Conservation (phyloP, 2,113 vertebrate species). For the Zapornia atra region DNA sequence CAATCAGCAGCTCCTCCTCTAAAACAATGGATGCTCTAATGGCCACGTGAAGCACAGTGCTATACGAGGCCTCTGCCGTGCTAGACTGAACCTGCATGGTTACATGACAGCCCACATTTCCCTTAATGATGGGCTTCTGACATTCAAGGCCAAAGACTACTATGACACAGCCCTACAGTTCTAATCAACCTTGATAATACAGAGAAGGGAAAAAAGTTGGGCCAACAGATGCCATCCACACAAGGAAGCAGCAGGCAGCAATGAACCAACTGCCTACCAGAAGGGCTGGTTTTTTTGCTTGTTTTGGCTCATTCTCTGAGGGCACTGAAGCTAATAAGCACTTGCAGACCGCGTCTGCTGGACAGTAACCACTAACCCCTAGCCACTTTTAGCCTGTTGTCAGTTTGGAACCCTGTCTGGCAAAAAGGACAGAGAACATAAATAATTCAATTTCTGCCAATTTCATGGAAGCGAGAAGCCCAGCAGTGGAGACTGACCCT, state of each 20-base stretch:
- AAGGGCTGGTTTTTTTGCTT: background rate
- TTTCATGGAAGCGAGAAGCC: background rate
- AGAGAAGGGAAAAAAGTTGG: background rate
- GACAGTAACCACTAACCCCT: background rate
- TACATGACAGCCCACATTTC: rapidly evolving
- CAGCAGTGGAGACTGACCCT: background rate
- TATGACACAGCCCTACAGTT: background rate
- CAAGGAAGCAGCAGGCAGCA: background rate
- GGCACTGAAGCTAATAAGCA: background rate
- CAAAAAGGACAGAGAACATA: background rate
- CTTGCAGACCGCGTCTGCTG: background rate
- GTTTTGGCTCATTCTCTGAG: background rate
- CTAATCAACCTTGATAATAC: background rate
- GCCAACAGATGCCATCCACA: background rate
- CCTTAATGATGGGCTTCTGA: background rate
- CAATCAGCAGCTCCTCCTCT: background rate
- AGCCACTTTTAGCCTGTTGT: background rate
- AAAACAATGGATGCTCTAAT: too few species aligned
- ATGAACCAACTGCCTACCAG: background rate
- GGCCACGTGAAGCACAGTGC: rapidly evolving
- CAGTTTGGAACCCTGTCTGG: background rate
- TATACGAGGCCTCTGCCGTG: rapidly evolving
- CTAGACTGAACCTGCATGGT: background rate
- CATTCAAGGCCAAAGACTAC: background rate
- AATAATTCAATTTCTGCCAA: background rate